Conservation (phyloP, 2,888 invertebrate species). For the Brachyptera putata region DNA sequence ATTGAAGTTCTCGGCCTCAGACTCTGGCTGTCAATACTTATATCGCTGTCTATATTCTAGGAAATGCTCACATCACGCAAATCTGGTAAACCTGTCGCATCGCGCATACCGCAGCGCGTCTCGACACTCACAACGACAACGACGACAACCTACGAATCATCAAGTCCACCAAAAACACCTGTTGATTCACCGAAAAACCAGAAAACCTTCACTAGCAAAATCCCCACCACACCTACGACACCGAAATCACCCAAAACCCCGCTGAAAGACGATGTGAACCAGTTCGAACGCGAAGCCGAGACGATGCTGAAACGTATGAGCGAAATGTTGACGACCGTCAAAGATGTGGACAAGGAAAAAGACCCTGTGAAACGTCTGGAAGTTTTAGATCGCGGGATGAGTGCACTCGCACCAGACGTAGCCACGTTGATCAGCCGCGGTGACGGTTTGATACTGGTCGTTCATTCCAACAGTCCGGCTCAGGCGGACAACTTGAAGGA, state of each 20-base stretch:
- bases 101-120: slow-evolving; percentile 14
- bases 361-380: slow-evolving; percentile 61
- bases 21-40: too few relatives aligned
- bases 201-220: not conserved
- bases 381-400: slow-evolving; percentile 60
- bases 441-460: slow-evolving; percentile 66
- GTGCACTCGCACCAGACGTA: slow-evolving; percentile 66
- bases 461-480: slow-evolving; percentile 54
- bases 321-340: slow-evolving; percentile 55
- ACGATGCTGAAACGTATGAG: slow-evolving; percentile 55
- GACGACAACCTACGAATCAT: not conserved
- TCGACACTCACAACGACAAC: not conserved
- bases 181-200: not conserved
- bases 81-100: not conserved
- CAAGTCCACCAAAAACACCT: too few relatives aligned
- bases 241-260: not conserved
- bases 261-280: not conserved
- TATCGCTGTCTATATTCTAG: slow-evolving; percentile 19
- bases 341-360: slow-evolving; percentile 52
- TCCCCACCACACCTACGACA: not conserved
- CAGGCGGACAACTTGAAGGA: slow-evolving; percentile 56
- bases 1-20: too few relatives aligned
- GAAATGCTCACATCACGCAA: slow-evolving; percentile 29
- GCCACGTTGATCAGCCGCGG: slow-evolving; percentile 73
- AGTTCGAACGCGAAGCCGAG: slow-evolving; percentile 47